Conservation (phyloP, 2,888 invertebrate genomes). For the Drosophila hamatofila region DNA sequence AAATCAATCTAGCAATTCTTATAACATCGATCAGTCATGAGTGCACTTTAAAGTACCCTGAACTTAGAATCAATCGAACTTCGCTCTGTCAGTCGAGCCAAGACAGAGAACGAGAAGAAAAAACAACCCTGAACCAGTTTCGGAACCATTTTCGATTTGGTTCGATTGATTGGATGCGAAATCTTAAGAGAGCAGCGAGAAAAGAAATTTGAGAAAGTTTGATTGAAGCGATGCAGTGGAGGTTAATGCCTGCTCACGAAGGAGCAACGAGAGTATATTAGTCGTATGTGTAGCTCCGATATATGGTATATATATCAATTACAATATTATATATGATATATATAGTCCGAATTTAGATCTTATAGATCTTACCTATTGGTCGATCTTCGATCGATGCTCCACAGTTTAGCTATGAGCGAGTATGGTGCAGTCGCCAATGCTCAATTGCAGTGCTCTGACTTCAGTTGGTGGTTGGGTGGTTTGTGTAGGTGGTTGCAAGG, state of each 20-base stretch:
- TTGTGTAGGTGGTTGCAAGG: conserved; percentile 45
- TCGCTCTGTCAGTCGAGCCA: not conserved
- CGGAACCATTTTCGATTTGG: not conserved
- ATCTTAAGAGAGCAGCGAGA: not conserved
- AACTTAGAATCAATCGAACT: not conserved
- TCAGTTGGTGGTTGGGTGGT: conserved; percentile 27
- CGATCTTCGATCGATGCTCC: not conserved
- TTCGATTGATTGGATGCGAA: not conserved
- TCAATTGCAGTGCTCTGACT: not conserved
- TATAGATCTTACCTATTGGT: not conserved
- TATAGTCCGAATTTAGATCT: not conserved
- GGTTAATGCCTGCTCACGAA: not conserved
- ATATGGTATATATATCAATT: not conserved
- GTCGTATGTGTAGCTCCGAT: no score
- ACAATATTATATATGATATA: not conserved
- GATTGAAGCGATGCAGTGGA: conserved; percentile 2
- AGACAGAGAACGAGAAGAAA: not conserved
- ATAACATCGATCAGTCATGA: no score
- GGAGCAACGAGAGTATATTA: not conserved
- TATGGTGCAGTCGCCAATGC: not conserved
- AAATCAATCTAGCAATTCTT: not conserved
- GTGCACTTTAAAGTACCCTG: not conserved
- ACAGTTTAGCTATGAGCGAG: not conserved
- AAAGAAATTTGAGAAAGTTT: not conserved
- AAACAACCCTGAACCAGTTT: not conserved